These are phyloP conservation scores for Andrena camellia DNA, from an alignment of 2,888 invertebrate genomes.

Conservation along the genomic window DNA sequence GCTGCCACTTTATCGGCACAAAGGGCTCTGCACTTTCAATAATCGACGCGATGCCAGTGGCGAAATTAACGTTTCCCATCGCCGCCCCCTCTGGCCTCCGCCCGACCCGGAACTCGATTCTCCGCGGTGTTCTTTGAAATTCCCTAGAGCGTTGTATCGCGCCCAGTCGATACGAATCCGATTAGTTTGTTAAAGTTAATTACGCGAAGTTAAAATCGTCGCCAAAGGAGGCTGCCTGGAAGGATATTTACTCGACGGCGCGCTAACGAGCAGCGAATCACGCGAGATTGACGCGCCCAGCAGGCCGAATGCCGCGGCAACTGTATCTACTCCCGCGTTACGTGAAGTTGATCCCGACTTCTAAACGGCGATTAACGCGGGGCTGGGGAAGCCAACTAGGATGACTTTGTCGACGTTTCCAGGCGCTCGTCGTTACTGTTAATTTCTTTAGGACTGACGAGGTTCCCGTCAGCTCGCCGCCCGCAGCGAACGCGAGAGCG, in stretches of 20 bases:
- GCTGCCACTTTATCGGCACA: constrained; percentile 45
- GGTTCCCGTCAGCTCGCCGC: not conserved
- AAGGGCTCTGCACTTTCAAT: constrained; percentile 52
- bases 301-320: not conserved
- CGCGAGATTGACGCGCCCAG: constrained; percentile 11
- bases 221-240: constrained; percentile 6
- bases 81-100: not conserved
- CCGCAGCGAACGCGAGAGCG: not conserved
- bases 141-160: constrained; percentile 17
- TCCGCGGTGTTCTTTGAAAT: constrained; percentile 19
- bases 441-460: not conserved
- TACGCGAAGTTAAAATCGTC: constrained; percentile 26
- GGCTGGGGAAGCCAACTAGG: constrained; percentile 8
- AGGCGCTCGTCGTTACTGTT: constrained; percentile 2
- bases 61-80: constrained; percentile 44
- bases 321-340: not conserved
- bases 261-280: constrained; percentile 8
- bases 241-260: not conserved
- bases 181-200: constrained; percentile 18
- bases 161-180: constrained; percentile 35
- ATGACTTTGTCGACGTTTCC: constrained; percentile 18
- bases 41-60: constrained; percentile 52
- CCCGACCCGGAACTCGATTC: not conserved
- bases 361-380: constrained; percentile 7
- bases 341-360: constrained; percentile 7